Evolutionary conservation across 2,113 vertebrate genomes (phyloP), one percentile per base, ranked within the genome.

Genomic region (Cyphomyrus discorhynchus): DNA sequence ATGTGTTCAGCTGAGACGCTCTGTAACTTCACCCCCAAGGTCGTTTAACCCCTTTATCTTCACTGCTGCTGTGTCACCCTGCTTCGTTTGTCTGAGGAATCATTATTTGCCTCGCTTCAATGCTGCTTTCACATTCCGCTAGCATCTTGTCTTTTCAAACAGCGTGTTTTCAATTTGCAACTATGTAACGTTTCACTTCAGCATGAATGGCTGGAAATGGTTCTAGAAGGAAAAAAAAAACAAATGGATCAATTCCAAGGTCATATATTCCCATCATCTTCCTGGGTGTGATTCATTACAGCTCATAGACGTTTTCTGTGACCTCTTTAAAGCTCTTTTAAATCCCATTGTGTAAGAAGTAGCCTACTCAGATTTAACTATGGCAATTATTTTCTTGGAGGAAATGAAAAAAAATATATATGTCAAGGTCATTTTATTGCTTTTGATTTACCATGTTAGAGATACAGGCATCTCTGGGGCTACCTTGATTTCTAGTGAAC

Each of bases 261-360:
- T 19, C 49, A 35, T 35, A 5, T 56, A 21, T 87, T 53, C n/a
- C 85, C 50, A 53, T 42, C n/a, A 7, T 53, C 31, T 42, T 53
- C 85, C 50, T 86, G 45, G 21, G 11, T 50, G 45, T 11, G 46
- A 86, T 35, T 31, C 50, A 56, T 53, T 53, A 87, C n/a, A 56
- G 47, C 42, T 11, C 13, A 35, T 39, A 35, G 50, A 27, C 49
- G n/a, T 9, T 53, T 19, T 19, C 13, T 0, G 5, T 31, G 85
- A 56, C 85, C 49, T 87, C 85, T 53, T 87, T 87, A 39, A 52
- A 56, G 49, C 50, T 19, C 27, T 21, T 87, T 87, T 87, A 87
- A 87, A 87, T 87, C 85, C 27, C 85, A 31, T 53, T 56, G 85
- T 52, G 49, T 53, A 87, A 35, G 50, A 87, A 87, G 85, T 56